Percentiles rank a stretch among this genome's conserved stretches.
phyloP scores from a whole-genome alignment of 2,113 vertebrate species.

The Dendropsophus ebraccatus region DNA sequence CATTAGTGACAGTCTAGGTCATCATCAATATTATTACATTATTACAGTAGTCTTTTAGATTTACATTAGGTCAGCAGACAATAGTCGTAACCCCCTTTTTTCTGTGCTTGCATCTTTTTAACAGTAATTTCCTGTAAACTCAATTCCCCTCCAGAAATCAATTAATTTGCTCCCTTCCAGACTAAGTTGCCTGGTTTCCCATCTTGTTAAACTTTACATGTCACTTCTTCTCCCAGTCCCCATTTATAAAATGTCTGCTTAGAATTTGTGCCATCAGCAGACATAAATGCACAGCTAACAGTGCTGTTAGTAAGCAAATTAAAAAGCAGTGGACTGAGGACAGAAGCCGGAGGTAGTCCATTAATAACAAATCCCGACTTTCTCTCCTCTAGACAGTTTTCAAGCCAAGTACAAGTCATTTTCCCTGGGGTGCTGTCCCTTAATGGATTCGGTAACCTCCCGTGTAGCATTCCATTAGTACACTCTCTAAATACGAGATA shows the following conservation, averaged over 20 bases:
- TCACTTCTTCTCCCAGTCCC: conserved; percentile 25
- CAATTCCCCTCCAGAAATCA: not conserved
- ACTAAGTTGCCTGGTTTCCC: not conserved
- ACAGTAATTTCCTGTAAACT: not conserved
- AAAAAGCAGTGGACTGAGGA: conserved; percentile 49
- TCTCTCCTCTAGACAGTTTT: conserved; percentile 43
- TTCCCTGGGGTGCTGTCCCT: conserved; percentile 14
- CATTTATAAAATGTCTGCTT: conserved; percentile 36
- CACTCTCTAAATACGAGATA: not conserved
- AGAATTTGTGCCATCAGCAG: conserved; percentile 19
- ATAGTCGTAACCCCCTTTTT: not conserved
- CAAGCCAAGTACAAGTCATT: conserved; percentile 13
- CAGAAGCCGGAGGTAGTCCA: conserved; percentile 40
- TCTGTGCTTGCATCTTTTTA: not conserved
- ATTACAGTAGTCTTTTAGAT: not conserved
- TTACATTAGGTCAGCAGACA: not conserved
- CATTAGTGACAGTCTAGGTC: not conserved
- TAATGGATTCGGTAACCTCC: conserved; percentile 41
- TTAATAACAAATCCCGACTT: conserved; percentile 36
- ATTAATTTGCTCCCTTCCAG: not conserved
- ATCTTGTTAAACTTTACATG: conserved; percentile 30
- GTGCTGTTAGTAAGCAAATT: conserved; percentile 48
- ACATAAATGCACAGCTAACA: not conserved
- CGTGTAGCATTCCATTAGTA: conserved; percentile 2
- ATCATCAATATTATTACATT: not conserved